phyloP scores from a whole-genome alignment of 2,797 vertebrate genomes.

The Schizopygopsis pylzovi region DNA sequence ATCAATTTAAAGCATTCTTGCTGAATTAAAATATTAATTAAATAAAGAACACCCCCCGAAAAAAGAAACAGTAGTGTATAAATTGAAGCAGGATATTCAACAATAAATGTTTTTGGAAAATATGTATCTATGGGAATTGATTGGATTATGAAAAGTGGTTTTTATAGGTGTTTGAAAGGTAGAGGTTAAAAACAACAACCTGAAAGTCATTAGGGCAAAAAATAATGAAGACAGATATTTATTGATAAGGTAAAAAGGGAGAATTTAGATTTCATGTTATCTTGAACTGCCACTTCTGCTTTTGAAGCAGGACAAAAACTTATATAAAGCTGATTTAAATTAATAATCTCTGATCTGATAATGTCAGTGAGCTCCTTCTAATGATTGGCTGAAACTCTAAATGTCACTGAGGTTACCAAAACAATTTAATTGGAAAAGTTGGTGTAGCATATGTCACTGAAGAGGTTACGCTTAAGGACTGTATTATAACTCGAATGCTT shows the following conservation, averaged over 20 bases:
- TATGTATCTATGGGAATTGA: neutral
- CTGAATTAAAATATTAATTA: neutral
- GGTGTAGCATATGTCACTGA: conserved; percentile 35
- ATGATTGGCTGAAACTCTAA: conserved; percentile 26
- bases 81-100: neutral
- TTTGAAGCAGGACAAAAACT: neutral
- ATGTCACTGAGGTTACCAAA: conserved; percentile 11
- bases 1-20: neutral
- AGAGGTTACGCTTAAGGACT: conserved; percentile 49
- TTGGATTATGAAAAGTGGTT: neutral
- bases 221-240: neutral
- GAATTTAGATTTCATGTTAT: neutral
- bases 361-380: conserved; percentile 6
- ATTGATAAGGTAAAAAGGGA: neutral
- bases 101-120: neutral
- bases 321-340: conserved; percentile 8
- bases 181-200: neutral
- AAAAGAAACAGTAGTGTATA: neutral
- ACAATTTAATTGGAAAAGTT: conserved; percentile 33
- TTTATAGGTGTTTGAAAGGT: neutral
- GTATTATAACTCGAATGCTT: conserved; percentile 61
- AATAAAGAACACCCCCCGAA: neutral
- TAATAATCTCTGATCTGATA: conserved; percentile 20
- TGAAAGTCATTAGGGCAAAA: neutral
- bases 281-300: neutral